phyloP scores from a whole-genome alignment of 2,888 invertebrate species.

The Caenorhabditis auriculariae region DNA sequence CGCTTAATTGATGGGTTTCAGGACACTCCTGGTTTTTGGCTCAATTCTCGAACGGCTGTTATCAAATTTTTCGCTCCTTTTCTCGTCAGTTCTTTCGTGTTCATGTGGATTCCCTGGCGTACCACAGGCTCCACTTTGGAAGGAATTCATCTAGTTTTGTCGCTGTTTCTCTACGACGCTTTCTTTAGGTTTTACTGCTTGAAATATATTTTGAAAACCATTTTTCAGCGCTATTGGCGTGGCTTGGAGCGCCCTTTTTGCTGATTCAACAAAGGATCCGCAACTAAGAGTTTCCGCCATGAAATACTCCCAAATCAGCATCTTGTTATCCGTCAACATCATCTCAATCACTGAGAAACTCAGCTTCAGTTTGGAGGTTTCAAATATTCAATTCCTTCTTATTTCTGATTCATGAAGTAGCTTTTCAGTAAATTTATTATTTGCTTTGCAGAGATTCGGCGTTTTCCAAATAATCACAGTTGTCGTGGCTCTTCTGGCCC shows the following conservation, averaged over 20 bases:
- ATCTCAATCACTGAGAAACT: slow-evolving; percentile 56
- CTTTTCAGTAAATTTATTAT: background rate
- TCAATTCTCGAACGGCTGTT: slow-evolving; percentile 64
- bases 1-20: slow-evolving; percentile 5
- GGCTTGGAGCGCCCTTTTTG: slow-evolving; percentile 59
- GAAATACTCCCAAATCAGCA: slow-evolving; percentile 62
- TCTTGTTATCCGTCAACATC: slow-evolving; percentile 51
- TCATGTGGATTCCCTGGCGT: slow-evolving; percentile 61
- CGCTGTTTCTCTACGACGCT: slow-evolving; percentile 66
- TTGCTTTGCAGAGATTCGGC: slow-evolving; percentile 41
- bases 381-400: too few relatives aligned
- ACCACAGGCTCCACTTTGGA: slow-evolving; percentile 43
- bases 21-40: slow-evolving; percentile 52
- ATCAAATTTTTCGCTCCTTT: slow-evolving; percentile 65
- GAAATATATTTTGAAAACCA: background rate
- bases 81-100: slow-evolving; percentile 64
- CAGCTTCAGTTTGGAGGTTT: slow-evolving; percentile 55
- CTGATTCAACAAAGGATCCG: slow-evolving; percentile 57
- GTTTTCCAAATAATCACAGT: slow-evolving; percentile 46
- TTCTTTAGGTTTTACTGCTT: slow-evolving; percentile 63
- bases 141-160: slow-evolving; percentile 65
- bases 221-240: slow-evolving; percentile 56
- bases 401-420: background rate
- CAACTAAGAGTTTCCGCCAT: slow-evolving; percentile 62
- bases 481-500: slow-evolving; percentile 29